These are phyloP conservation scores for Oryzias celebensis DNA, from an alignment of 2,113 vertebrate genomes.

Conservation along the genomic window DNA sequence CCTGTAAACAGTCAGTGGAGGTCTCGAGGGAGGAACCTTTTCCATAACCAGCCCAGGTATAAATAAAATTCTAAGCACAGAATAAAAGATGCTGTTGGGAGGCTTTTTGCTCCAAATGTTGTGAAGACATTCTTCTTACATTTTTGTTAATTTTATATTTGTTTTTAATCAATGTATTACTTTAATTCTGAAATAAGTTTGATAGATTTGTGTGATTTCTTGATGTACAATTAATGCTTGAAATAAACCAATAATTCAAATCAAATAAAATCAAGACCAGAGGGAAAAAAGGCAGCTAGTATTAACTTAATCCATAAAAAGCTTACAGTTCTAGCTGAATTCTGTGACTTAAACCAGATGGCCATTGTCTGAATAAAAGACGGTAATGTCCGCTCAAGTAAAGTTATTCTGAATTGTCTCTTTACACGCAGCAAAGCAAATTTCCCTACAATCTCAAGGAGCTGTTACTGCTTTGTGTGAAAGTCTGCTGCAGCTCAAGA, in stretches of 20 bases:
- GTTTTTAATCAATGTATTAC: no score
- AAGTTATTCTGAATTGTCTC: constrained; percentile 61
- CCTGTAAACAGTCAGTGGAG: constrained; percentile 79
- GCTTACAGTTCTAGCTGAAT: constrained; percentile 54
- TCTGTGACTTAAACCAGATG: constrained; percentile 63
- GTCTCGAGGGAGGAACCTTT: constrained; percentile 82
- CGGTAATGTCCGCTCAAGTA: constrained; percentile 52
- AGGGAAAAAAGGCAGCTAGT: constrained; percentile 51
- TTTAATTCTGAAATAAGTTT: no score
- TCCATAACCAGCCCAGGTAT: constrained; percentile 84
- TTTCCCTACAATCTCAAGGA: constrained; percentile 43
- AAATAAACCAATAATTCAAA: no score
- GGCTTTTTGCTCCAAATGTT: constrained; percentile 61
- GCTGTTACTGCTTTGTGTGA: constrained; percentile 60
- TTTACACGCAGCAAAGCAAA: constrained; percentile 56
- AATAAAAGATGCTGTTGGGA: constrained; percentile 79
- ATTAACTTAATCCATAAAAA: constrained; percentile 60
- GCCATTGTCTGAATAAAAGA: constrained; percentile 47
- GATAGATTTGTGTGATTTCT: no score
- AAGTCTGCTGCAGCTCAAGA: constrained; percentile 58
- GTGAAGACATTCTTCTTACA: neutral
- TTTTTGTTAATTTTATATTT: no score
- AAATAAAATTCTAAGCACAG: constrained; percentile 85
- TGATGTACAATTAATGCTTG: no score
- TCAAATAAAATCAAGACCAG: constrained; percentile 33